Evolutionary conservation across 2,797 vertebrate species (phyloP).

Genomic region (Triplophysa bombifrons): DNA sequence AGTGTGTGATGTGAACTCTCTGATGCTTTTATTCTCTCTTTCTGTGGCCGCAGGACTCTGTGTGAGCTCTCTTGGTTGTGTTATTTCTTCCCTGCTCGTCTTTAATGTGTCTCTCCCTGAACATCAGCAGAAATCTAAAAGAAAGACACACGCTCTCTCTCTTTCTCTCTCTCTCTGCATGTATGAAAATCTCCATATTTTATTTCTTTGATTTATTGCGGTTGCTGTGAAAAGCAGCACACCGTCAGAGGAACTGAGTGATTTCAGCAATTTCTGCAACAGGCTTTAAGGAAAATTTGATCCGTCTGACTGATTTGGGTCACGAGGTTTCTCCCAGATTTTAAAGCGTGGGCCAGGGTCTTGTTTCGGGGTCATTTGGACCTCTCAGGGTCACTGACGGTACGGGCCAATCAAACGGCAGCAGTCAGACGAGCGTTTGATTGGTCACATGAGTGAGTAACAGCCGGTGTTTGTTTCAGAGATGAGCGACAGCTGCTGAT

Average conservation of each 20-base stretch:
- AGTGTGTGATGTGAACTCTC: not conserved
- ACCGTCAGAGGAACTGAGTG: not conserved
- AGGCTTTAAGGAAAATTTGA: slow-evolving; percentile 36
- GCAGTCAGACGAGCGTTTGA: not conserved
- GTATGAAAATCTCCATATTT: not conserved
- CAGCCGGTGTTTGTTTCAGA: slow-evolving; percentile 35
- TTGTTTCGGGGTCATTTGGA: not conserved
- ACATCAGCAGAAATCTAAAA: not conserved
- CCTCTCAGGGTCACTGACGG: not conserved
- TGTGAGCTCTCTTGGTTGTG: slow-evolving; percentile 24
- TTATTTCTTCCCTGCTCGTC: slow-evolving; percentile 1
- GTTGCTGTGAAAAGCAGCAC: not conserved
- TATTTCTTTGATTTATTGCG: not conserved
- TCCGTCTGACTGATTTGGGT: slow-evolving; percentile 15
- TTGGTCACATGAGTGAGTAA: not conserved
- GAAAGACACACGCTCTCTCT: not conserved
- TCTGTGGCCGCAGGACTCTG: slow-evolving; percentile 54
- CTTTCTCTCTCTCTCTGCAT: not conserved
- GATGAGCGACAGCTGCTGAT: slow-evolving; percentile 48
- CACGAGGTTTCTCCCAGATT: not conserved
- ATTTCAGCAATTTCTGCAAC: not conserved
- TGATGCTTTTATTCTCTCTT: slow-evolving; percentile 35
- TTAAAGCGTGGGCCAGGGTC: not conserved
- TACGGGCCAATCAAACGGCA: not conserved
- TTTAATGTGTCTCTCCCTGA: not conserved